Conservation (phyloP, 1,140 invertebrate genomes). For the Cydia pomonella region DNA sequence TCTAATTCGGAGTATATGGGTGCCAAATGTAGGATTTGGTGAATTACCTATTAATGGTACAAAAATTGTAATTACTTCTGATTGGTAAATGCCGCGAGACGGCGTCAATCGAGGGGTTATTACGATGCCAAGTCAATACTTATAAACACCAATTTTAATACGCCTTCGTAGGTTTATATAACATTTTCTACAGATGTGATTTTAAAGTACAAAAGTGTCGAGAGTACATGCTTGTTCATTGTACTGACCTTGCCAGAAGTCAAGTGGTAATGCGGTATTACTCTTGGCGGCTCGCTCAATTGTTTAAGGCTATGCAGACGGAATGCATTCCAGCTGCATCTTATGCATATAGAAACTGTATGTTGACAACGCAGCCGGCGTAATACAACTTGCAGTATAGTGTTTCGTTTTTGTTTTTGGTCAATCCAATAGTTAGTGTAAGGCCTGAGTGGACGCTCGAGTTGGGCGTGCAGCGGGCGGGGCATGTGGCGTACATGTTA, state of each 20-base stretch:
- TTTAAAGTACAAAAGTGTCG: slow-evolving; percentile 61
- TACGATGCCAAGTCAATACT: slow-evolving; percentile 5
- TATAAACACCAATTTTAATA: slow-evolving; percentile 43
- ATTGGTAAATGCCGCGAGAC: slow-evolving; percentile 1
- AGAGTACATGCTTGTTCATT: slow-evolving; percentile 23
- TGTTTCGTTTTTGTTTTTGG: no score
- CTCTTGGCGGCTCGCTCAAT: slow-evolving; percentile 10
- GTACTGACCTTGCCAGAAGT: slow-evolving; percentile 32
- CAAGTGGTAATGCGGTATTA: slow-evolving; percentile 10
- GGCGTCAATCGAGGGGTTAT: not conserved
- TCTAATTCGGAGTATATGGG: slow-evolving; percentile 18
- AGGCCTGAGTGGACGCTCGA: no score
- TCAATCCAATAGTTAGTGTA: no score
- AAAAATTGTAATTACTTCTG: slow-evolving; percentile 6
- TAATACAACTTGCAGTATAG: not conserved
- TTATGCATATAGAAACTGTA: not conserved
- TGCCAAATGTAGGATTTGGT: slow-evolving; percentile 12
- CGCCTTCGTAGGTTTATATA: slow-evolving; percentile 36
- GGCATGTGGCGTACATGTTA: no score
- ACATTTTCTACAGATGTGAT: slow-evolving; percentile 53
- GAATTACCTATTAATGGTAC: not conserved
- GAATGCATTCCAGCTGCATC: not conserved
- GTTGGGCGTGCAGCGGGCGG: no score
- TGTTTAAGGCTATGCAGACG: not conserved
- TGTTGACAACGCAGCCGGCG: not conserved